Conservation (phyloP, 2,888 invertebrate species). For the Pseudolycoriella hygida region DNA sequence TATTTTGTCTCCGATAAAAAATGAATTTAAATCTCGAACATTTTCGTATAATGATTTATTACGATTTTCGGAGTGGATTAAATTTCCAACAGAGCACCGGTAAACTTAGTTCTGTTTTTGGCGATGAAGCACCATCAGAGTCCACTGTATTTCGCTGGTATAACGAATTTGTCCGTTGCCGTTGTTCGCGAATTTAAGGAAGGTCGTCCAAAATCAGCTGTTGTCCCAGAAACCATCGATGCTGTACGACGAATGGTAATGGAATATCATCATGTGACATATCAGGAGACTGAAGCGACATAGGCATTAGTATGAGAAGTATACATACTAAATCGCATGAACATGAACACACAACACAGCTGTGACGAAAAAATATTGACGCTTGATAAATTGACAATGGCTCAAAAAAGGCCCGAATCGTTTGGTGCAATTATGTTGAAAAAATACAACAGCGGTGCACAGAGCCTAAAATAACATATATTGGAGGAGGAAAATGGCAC, state of each 20-base stretch:
- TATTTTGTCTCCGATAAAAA: no score
- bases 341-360: no score
- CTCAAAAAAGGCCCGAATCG: no score
- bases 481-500: no score
- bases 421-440: no score
- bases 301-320: slow-evolving; percentile 13
- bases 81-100: slow-evolving; percentile 12
- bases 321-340: no score
- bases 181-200: slow-evolving; percentile 11
- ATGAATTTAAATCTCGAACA: slow-evolving; percentile 9
- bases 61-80: slow-evolving; percentile 12
- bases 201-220: slow-evolving; percentile 13
- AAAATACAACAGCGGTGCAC: no score
- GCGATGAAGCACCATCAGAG: slow-evolving; percentile 12
- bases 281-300: slow-evolving; percentile 13
- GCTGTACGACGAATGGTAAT: slow-evolving; percentile 15
- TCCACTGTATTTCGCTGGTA: slow-evolving; percentile 14
- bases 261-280: slow-evolving; percentile 15
- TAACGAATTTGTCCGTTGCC: slow-evolving; percentile 13
- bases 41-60: slow-evolving; percentile 11
- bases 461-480: no score
- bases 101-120: slow-evolving; percentile 13
- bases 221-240: slow-evolving; percentile 15
- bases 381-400: no score
- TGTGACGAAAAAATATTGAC: no score